Conservation (phyloP, 2,888 invertebrate genomes). For the Trissonchulus sp. region DNA sequence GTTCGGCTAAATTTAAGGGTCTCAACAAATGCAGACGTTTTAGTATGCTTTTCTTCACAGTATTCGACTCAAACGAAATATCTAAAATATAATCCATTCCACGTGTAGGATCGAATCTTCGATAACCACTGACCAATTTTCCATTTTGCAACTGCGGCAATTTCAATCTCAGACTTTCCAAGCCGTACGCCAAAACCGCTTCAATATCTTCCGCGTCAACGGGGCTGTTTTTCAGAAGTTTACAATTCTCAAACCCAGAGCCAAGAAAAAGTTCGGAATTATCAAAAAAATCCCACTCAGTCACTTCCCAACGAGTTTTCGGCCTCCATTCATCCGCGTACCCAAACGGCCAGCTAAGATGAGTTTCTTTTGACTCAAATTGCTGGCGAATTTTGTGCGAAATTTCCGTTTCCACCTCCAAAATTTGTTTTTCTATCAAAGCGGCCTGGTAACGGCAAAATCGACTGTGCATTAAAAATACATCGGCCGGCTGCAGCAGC, state of each 20-base stretch:
- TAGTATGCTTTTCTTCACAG: slow-evolving; percentile 54
- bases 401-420: no score
- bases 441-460: no score
- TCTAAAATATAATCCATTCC: slow-evolving; percentile 80
- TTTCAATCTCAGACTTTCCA: no score
- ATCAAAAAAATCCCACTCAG: slow-evolving; percentile 21
- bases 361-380: no score
- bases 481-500: no score
- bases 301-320: slow-evolving; percentile 24
- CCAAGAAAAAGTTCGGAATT: neutral
- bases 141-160: slow-evolving; percentile 52
- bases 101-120: slow-evolving; percentile 70
- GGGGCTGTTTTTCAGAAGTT: slow-evolving; percentile 2
- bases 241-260: neutral
- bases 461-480: no score
- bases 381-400: no score
- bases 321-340: no score
- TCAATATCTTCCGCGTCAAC: slow-evolving; percentile 38
- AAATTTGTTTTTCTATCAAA: no score
- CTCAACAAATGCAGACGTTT: slow-evolving; percentile 70
- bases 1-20: slow-evolving; percentile 76
- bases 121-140: slow-evolving; percentile 63
- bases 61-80: slow-evolving; percentile 47
- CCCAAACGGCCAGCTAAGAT: no score
- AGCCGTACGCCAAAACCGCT: neutral